Conservation (phyloP, 2,797 vertebrate species). For the Anabas testudineus region DNA sequence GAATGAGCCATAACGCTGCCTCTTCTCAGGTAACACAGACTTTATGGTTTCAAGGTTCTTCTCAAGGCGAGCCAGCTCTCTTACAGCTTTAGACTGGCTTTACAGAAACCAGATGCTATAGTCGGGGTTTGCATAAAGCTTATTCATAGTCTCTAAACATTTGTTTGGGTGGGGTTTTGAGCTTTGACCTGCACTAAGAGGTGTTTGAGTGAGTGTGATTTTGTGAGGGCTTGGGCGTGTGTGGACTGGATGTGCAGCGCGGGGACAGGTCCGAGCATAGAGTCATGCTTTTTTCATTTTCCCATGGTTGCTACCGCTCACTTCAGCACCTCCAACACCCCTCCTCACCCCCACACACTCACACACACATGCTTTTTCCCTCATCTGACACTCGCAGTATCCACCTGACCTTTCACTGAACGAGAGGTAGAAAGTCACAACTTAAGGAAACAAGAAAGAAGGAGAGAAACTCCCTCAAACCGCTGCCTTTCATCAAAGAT, state of each 20-base stretch:
- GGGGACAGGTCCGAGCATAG: slow-evolving; percentile 24
- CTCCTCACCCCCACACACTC: neutral
- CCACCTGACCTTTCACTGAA: neutral
- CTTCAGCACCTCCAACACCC: slow-evolving; percentile 3
- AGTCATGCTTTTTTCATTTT: slow-evolving; percentile 42
- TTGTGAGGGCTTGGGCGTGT: slow-evolving; percentile 29
- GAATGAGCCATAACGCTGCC: slow-evolving; percentile 35
- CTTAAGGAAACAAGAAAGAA: slow-evolving; percentile 4
- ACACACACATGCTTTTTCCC: slow-evolving; percentile 1
- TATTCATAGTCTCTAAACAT: slow-evolving; percentile 11
- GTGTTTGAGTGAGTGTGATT: slow-evolving; percentile 21
- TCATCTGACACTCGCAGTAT: neutral
- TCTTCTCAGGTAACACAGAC: slow-evolving; percentile 48
- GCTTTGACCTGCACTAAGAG: slow-evolving; percentile 35
- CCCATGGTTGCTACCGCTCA: slow-evolving; percentile 31
- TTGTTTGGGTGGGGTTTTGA: slow-evolving; percentile 31
- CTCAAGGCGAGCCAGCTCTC: slow-evolving; percentile 35
- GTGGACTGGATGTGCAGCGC: slow-evolving; percentile 28
- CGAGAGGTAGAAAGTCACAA: neutral
- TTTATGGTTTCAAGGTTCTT: slow-evolving; percentile 51
- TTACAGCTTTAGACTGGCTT: neutral
- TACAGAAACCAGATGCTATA: slow-evolving; percentile 18
- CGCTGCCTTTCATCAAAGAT: slow-evolving; percentile 20
- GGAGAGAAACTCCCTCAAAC: slow-evolving; percentile 21
- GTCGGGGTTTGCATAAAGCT: slow-evolving; percentile 26